Percentiles rank a stretch among this genome's conserved stretches.
Evolutionary conservation across 2,888 invertebrate genomes (phyloP).

Genomic region (Phanerotoma sp.): DNA sequence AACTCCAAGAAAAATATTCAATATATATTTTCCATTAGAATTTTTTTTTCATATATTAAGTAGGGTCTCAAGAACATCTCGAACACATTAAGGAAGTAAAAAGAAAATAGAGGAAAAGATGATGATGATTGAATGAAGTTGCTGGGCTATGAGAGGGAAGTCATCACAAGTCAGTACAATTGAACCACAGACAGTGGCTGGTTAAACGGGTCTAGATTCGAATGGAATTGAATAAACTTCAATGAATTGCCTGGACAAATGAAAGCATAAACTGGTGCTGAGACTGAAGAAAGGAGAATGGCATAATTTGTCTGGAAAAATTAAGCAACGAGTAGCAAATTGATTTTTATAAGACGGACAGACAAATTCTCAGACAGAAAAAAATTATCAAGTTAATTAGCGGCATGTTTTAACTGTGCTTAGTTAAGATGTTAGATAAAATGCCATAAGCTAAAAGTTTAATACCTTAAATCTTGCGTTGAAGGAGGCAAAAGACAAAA

Average conservation of each 20-base stretch:
- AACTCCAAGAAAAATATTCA: constrained; percentile 9
- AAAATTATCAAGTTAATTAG: constrained; percentile 19
- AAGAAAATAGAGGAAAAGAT: not conserved
- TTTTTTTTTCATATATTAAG: not conserved
- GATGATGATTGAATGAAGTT: constrained; percentile 1
- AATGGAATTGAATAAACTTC: constrained; percentile 16
- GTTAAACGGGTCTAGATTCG: constrained; percentile 5
- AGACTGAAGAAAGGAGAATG: not conserved
- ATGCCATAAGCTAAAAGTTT: constrained; percentile 19
- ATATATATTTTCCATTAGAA: constrained; percentile 6
- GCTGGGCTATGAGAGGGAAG: constrained; percentile 22
- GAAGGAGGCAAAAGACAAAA: constrained; percentile 8
- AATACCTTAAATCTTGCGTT: constrained; percentile 22
- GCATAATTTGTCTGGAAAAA: too few relatives aligned
- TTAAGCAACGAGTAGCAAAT: not conserved
- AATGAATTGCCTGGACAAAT: constrained; percentile 5
- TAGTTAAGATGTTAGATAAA: constrained; percentile 27
- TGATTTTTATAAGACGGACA: not conserved
- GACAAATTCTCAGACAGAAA: not conserved
- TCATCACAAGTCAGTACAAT: constrained; percentile 40
- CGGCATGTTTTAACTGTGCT: constrained; percentile 25
- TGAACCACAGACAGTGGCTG: constrained; percentile 38
- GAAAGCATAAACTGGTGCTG: not conserved
- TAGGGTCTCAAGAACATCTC: constrained; percentile 4
- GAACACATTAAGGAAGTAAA: not conserved